phyloP scores from a whole-genome alignment of 1,140 invertebrate genomes.

The Reticulitermes speratus region DNA sequence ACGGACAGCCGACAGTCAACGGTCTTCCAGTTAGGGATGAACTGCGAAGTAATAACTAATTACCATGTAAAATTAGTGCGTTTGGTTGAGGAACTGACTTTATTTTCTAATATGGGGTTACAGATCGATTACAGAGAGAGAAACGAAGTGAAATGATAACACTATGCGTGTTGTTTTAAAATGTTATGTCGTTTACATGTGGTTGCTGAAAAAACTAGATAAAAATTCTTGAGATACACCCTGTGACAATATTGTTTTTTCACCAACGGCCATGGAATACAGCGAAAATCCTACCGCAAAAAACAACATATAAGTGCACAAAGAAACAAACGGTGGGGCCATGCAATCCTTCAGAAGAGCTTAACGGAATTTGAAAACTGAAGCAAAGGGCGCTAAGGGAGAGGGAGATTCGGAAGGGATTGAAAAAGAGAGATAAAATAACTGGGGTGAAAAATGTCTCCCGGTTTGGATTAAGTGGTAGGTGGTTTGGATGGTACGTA shows the following conservation, averaged over 20 bases:
- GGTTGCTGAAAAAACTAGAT: background rate
- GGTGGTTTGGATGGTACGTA: background rate
- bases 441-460: background rate
- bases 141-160: background rate
- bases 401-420: background rate
- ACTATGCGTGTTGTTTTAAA: background rate
- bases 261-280: background rate
- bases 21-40: too few relatives aligned
- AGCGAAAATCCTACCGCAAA: background rate
- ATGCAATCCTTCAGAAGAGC: background rate
- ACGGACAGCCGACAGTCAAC: too few relatives aligned
- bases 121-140: too few relatives aligned
- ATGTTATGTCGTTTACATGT: background rate
- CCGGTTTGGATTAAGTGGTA: background rate
- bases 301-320: constrained; percentile 8
- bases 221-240: background rate
- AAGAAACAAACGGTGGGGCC: background rate
- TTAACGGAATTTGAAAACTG: constrained; percentile 5
- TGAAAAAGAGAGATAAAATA: background rate
- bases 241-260: background rate
- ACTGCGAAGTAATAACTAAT: too few relatives aligned
- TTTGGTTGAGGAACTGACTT: too few relatives aligned
- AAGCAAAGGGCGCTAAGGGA: background rate
- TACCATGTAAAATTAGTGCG: too few relatives aligned
- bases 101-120: too few relatives aligned